These are phyloP conservation scores for Falco columbarius DNA, from an alignment of 2,797 vertebrate genomes.

Conservation along the genomic window DNA sequence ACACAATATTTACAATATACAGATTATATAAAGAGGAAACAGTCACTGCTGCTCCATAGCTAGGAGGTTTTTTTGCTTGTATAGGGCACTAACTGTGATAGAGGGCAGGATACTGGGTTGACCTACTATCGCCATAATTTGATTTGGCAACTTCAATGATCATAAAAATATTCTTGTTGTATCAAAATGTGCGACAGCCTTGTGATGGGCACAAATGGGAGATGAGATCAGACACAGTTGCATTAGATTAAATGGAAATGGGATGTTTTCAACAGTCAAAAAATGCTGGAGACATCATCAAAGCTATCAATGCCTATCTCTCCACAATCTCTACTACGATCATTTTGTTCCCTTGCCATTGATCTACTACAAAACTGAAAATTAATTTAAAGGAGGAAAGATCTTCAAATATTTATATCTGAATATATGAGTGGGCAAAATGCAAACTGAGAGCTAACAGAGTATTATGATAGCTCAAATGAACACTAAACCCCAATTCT, in stretches of 20 bases:
- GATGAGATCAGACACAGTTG: neutral
- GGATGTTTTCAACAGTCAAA: constrained; percentile 33
- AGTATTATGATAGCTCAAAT: neutral
- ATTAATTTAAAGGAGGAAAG: constrained; percentile 41
- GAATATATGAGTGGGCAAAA: neutral
- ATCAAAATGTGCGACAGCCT: neutral
- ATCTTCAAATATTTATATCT: constrained; percentile 44
- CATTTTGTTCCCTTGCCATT: constrained; percentile 49
- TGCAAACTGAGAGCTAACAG: neutral
- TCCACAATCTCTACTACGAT: constrained; percentile 33
- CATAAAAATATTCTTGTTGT: neutral
- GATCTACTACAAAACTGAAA: constrained; percentile 36
- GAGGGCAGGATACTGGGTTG: neutral
- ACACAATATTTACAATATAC: neutral
- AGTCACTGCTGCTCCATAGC: neutral
- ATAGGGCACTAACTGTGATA: neutral
- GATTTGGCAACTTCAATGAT: neutral
- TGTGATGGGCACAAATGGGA: neutral
- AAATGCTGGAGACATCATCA: constrained; percentile 33
- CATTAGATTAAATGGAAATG: constrained; percentile 43
- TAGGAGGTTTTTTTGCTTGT: neutral
- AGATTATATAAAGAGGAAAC: neutral
- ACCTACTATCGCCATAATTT: neutral
- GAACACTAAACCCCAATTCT: neutral
- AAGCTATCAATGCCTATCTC: constrained; percentile 51